A percentile compares a stretch with the other conserved stretches of the same genome.
Conservation (phyloP, 1,140 invertebrate species). For the Drosophila sp. region DNA sequence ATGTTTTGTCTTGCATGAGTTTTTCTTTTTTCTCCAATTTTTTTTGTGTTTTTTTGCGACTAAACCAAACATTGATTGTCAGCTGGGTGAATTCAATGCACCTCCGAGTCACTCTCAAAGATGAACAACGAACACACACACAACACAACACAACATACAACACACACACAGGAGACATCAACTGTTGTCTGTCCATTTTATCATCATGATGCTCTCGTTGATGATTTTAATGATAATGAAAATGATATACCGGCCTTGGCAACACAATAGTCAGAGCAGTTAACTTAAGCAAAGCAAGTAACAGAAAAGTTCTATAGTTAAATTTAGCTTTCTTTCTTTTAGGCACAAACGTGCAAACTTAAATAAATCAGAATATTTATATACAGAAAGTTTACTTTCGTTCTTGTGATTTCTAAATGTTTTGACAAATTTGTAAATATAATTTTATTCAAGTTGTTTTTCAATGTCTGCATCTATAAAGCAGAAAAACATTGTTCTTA, state of each 20-base stretch:
- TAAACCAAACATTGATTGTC: constrained; percentile 83
- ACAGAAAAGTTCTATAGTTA: background rate
- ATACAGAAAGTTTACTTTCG: too few relatives aligned
- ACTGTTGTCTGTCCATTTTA: background rate
- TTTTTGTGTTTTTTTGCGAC: constrained; percentile 64
- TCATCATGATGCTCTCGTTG: constrained; percentile 15
- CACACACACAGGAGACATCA: constrained; percentile 6
- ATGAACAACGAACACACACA: background rate
- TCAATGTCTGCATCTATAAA: too few relatives aligned
- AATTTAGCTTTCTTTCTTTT: background rate
- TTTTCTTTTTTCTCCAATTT: constrained; percentile 23
- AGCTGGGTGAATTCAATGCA: constrained; percentile 44
- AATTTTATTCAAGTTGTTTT: too few relatives aligned
- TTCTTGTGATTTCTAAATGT: too few relatives aligned
- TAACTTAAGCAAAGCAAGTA: constrained; percentile 12
- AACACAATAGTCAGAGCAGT: constrained; percentile 32
- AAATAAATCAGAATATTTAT: background rate
- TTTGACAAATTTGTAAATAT: too few relatives aligned
- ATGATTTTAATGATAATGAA: constrained; percentile 12
- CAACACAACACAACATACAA: constrained; percentile 10
- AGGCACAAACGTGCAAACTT: background rate
- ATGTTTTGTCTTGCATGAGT: constrained; percentile 72
- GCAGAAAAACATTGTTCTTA: too few relatives aligned
- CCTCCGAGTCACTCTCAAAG: constrained; percentile 15
- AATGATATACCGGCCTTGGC: constrained; percentile 19